phyloP scores from a whole-genome alignment of 1,140 invertebrate species.

The Trichonephila clavata region DNA sequence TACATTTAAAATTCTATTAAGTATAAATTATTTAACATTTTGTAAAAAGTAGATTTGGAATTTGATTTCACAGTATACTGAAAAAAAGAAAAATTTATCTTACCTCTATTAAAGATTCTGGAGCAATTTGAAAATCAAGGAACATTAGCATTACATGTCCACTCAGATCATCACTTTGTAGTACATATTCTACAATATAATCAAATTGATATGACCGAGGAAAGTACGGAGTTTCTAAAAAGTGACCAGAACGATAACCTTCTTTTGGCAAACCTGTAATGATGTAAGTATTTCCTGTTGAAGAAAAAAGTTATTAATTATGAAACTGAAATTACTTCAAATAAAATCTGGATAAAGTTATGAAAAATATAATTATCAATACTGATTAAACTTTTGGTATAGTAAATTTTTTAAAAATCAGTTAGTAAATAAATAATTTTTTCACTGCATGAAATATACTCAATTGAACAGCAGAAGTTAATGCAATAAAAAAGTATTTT shows the following conservation, averaged over 20 bases:
- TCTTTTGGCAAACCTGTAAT: constrained; percentile 36
- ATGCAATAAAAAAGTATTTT: no score
- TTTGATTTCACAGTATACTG: background rate
- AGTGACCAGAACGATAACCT: background rate
- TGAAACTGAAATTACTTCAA: background rate
- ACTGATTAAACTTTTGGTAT: no score
- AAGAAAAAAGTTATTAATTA: background rate
- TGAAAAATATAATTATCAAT: no score
- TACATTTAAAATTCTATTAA: background rate
- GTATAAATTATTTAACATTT: no score
- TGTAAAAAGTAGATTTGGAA: no score
- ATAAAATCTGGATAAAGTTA: background rate
- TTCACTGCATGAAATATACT: no score
- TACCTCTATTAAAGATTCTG: constrained; percentile 36
- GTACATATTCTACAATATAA: constrained; percentile 31
- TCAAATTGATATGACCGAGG: constrained; percentile 1
- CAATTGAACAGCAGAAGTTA: no score
- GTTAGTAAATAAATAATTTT: no score
- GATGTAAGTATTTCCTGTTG: constrained; percentile 55
- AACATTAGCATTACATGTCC: constrained; percentile 57
- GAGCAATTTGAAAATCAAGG: constrained; percentile 43
- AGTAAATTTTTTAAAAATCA: no score
- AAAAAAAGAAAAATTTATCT: background rate
- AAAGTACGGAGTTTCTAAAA: constrained; percentile 58
- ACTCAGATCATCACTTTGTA: background rate